Evolutionary conservation across 2,888 invertebrate species (phyloP).

Genomic region (Phorcus lineatus): DNA sequence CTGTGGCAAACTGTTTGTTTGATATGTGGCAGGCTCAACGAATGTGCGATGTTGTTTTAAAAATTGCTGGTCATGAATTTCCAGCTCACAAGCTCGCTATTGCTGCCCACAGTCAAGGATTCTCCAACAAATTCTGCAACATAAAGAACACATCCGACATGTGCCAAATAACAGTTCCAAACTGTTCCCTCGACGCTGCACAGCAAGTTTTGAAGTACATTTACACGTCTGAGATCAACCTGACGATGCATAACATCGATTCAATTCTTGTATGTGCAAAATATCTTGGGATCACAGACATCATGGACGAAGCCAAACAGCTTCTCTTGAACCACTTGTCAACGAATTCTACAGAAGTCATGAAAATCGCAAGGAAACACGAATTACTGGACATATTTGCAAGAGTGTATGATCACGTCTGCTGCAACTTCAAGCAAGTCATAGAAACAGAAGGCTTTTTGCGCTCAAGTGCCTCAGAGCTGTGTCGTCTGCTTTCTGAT

Average conservation of each 20-base stretch:
- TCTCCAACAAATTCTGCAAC: conserved; percentile 43
- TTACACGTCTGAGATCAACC: conserved; percentile 55
- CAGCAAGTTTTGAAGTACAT: conserved; percentile 54
- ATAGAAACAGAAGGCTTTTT: conserved; percentile 49
- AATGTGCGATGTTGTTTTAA: conserved; percentile 55
- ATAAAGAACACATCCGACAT: conserved; percentile 33
- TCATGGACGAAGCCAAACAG: conserved; percentile 46
- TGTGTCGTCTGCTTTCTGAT: conserved; percentile 51
- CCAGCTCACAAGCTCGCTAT: conserved; percentile 61
- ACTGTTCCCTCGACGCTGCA: conserved; percentile 45
- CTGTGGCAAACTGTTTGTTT: conserved; percentile 42
- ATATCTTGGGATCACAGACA: conserved; percentile 48
- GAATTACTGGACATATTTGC: conserved; percentile 47
- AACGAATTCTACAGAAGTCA: conserved; percentile 47
- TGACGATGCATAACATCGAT: conserved; percentile 52
- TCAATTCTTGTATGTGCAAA: conserved; percentile 51
- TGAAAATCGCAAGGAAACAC: conserved; percentile 52
- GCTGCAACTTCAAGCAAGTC: conserved; percentile 48
- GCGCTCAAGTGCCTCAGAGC: conserved; percentile 39
- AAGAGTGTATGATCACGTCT: conserved; percentile 43
- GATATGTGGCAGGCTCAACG: conserved; percentile 51
- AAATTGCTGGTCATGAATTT: conserved; percentile 42
- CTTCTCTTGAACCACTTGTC: conserved; percentile 46
- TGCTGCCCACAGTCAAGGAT: conserved; percentile 58
- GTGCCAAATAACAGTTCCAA: conserved; percentile 45